Evolutionary conservation across 2,113 vertebrate species (phyloP).

Genomic region (Seriola aureovittata): DNA sequence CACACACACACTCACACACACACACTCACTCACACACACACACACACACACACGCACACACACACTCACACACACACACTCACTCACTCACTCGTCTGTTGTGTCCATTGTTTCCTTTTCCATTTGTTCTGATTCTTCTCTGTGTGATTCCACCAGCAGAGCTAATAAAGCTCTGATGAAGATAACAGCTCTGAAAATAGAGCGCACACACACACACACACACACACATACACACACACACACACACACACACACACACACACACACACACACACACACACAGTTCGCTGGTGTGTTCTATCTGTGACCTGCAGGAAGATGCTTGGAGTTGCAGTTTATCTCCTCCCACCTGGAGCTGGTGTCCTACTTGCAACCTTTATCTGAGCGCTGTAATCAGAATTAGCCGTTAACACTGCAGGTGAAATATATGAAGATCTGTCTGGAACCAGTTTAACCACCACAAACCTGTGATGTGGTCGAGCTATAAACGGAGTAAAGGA

Average conservation of each 20-base stretch:
- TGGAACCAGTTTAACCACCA: background rate
- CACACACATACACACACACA: background rate
- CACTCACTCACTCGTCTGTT: background rate
- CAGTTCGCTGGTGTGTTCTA: constrained; percentile 22
- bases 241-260: background rate
- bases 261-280: constrained; percentile 1
- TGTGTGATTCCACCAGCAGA: constrained; percentile 7
- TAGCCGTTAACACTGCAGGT: background rate
- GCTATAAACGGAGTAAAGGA: too few species aligned
- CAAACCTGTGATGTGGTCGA: too few species aligned
- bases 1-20: too few species aligned
- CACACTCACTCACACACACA: too few species aligned
- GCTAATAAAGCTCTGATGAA: constrained; percentile 8
- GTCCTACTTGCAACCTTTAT: constrained; percentile 40
- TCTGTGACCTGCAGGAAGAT: constrained; percentile 44
- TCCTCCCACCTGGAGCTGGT: constrained; percentile 53
- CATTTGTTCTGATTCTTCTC: background rate
- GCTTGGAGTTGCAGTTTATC: constrained; percentile 34
- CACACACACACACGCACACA: too few species aligned
- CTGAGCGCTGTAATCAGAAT: background rate
- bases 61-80: too few species aligned
- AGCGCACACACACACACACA: background rate
- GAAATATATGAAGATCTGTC: background rate
- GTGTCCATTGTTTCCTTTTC: background rate
- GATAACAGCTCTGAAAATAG: constrained; percentile 35